Conservation (phyloP, 2,888 invertebrate genomes). For the Drosophila incognita region DNA sequence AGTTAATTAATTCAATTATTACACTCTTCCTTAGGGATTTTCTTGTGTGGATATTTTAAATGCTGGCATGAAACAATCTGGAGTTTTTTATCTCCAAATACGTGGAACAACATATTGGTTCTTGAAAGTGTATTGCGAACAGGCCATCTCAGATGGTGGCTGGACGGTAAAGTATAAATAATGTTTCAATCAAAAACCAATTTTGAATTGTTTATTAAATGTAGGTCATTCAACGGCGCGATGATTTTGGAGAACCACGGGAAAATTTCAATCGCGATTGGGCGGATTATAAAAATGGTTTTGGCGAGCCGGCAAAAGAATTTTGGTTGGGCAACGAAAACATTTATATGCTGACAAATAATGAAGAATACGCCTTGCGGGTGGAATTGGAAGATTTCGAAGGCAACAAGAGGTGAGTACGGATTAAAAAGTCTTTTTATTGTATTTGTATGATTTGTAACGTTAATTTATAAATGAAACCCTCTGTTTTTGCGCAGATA, state of each 20-base stretch:
- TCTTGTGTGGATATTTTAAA: slow-evolving; percentile 94
- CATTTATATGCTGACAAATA: slow-evolving; percentile 96
- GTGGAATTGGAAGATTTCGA: slow-evolving; percentile 97
- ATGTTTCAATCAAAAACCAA: no score
- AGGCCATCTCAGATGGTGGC: slow-evolving; percentile 94
- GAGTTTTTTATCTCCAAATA: slow-evolving; percentile 95
- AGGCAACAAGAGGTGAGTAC: slow-evolving; percentile 92
- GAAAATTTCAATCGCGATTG: slow-evolving; percentile 97
- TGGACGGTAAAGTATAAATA: slow-evolving; percentile 91
- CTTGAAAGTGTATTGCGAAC: slow-evolving; percentile 95
- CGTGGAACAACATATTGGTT: slow-evolving; percentile 97
- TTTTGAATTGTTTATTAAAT: neutral
- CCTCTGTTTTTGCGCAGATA: slow-evolving; percentile 87
- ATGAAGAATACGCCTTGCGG: slow-evolving; percentile 94
- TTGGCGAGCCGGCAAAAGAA: slow-evolving; percentile 95
- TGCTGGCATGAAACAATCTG: slow-evolving; percentile 94
- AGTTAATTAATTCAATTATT: neutral
- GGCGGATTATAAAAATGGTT: slow-evolving; percentile 96
- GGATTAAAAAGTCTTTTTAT: neutral
- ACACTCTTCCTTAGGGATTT: slow-evolving; percentile 89
- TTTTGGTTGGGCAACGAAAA: slow-evolving; percentile 98
- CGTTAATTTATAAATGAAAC: neutral
- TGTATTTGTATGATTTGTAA: neutral
- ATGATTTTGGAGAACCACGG: slow-evolving; percentile 93
- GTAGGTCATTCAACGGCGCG: slow-evolving; percentile 95